phyloP scores from a whole-genome alignment of 35 echinoderm and acorn worm species.

The Hemicentrotus pulcherrimus region DNA sequence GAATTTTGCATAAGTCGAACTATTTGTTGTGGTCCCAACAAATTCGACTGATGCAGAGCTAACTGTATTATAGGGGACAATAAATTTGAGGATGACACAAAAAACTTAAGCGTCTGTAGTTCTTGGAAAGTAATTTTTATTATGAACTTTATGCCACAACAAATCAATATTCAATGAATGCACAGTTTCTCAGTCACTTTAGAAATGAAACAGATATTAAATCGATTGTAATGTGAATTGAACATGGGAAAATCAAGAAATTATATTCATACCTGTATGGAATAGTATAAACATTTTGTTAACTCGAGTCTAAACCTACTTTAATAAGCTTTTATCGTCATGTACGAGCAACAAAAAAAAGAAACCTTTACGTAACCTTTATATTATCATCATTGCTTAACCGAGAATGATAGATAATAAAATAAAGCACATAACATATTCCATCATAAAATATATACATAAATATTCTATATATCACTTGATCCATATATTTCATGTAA shows the following conservation, averaged over 20 bases:
- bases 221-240: not conserved
- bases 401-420: not conserved
- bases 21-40: no score
- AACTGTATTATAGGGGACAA: not conserved
- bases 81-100: not conserved
- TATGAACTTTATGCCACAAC: not conserved
- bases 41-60: no score
- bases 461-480: not conserved
- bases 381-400: not conserved
- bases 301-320: not conserved
- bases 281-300: not conserved
- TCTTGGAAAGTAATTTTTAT: constrained; percentile 9
- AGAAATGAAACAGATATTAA: not conserved
- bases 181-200: not conserved
- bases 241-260: not conserved
- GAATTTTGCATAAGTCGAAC: no score
- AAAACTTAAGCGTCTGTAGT: not conserved
- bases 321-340: not conserved
- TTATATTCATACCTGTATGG: not conserved
- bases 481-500: not conserved
- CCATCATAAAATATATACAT: no score
- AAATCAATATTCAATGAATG: not conserved
- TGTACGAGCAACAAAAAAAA: not conserved
- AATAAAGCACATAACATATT: not conserved
- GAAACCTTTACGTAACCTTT: not conserved